Evolutionary conservation across 1,140 invertebrate genomes (phyloP), one percentile per base, ranked within the genome.

Genomic region (Temnothorax curvispinosus): DNA sequence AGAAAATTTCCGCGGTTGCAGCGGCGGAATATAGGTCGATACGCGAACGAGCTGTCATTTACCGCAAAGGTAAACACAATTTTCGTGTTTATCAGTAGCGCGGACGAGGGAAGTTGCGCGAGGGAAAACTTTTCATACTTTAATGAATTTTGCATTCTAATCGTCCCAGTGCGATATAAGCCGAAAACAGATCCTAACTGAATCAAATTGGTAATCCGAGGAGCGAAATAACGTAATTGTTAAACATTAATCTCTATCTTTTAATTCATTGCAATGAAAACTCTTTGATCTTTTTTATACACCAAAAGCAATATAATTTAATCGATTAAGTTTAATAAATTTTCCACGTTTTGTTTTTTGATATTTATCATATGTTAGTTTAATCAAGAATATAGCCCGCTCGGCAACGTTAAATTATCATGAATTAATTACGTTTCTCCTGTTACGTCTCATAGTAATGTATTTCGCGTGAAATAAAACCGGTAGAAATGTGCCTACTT

Each of bases 1-100:
- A 64, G 47, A 77, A 77, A 85, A 69, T 69, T 69, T 41, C 64
- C 75, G 11, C 41, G 21, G 9, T 64, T 32, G 21, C 21, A 21
- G 6, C 38, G 50, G n/a, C 18, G 21, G 5, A 71, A 58, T 60
- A 74, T 35, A 47, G 15, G 41, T 35, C 54, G 54, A 82, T 74
- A 60, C n/a, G 47, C 44, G 15, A 21, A 56, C 11, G 41, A 72
- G 38, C 21, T 44, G 47, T 60, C 41, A 41, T 32, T 71, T 35
- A 15, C 21, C 38, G 18, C 15, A 9, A 35, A 32, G 15, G 21
- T 35, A 72, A 82, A 82, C 21, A 47, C n/a, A 7, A 74, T 74
- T 60, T 47, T 60, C 21, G 27, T 35, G 38, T 13, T 56, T 65
- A 32, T 41, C 38, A 47, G 27, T 52, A 13, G 8, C 47, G 15